Base-by-base conservation (phyloP, 2,113 vertebrate species). In the Rhineura floridana region DNA sequence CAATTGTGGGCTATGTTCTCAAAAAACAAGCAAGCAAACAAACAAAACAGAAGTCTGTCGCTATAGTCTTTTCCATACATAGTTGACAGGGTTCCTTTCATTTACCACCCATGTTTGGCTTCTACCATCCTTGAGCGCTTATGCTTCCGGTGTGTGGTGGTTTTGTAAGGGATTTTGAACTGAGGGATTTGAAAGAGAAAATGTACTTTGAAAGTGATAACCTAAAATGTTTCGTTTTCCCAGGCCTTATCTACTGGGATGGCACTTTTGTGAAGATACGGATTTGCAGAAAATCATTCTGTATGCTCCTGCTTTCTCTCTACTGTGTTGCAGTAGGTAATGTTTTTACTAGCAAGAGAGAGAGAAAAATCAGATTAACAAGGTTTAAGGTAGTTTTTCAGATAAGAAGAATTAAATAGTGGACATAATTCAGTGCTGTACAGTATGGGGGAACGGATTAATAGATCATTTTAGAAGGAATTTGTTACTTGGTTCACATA, bases 121-220 rank as follows among this genome's bases (percentile, higher is more conserved):
- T 78, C 78, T 75, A 84, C 63, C 23, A 90, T 93, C 72, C 55
- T 90, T 88, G 92, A 88, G 69, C 1, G 89, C 3, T 67, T 85
- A 0, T 80, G 62, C 10, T 84, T 88, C 19, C 88, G 13, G 39
- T 48, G 1, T 1, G 0, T 30, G 3, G 0, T 12, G 3, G 0
- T 91, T 83, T 83, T 65, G 15, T 63, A 75, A 83, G 52, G 33
- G 55, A 72, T n/a, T 73, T 46, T 89, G 55, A 89, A 72, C 42
- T 1, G 50, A 80, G 28, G 30, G 23, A 5, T 63, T 65, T 62
- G n/a, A 4, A 85, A 84, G 46, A 36, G 21, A 59, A 15, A 11
- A 78, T 36, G 48, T 36, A 19, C 19, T 25, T 19, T 65, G 63
- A 65, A 85, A 15, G 87, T 84, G 0, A 12, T 5, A 72, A 1